phyloP scores from a whole-genome alignment of 2,888 invertebrate genomes.

The Drosophila paracracens region DNA sequence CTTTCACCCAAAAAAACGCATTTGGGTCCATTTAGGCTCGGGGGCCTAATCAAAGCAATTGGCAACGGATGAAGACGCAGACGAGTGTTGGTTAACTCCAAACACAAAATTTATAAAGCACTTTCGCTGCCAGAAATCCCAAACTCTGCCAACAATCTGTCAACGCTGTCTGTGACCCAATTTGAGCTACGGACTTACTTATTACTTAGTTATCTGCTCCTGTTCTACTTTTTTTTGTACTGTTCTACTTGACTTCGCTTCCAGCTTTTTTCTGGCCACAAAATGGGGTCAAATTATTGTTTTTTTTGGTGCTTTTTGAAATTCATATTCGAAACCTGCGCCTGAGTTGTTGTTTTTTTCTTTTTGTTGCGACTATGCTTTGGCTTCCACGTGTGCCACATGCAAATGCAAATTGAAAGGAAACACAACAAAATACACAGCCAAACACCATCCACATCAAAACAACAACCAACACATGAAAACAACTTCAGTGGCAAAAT shows the following conservation, averaged over 20 bases:
- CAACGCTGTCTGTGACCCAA: slow-evolving; percentile 37
- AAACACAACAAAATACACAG: slow-evolving; percentile 7
- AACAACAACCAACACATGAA: slow-evolving; percentile 9
- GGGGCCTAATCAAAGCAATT: slow-evolving; percentile 55
- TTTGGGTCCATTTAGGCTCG: slow-evolving; percentile 20
- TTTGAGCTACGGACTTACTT: slow-evolving; percentile 18
- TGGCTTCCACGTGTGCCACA: slow-evolving; percentile 38
- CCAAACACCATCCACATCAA: slow-evolving; percentile 28
- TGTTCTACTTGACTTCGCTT: slow-evolving; percentile 22
- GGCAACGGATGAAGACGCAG: slow-evolving; percentile 20
- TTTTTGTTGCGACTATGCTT: slow-evolving; percentile 44
- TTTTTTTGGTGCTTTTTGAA: slow-evolving; percentile 27
- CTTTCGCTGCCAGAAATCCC: slow-evolving; percentile 36
- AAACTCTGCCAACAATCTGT: slow-evolving; percentile 22
- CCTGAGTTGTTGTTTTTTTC: slow-evolving; percentile 21
- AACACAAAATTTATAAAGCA: slow-evolving; percentile 25
- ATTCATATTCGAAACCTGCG: slow-evolving; percentile 44
- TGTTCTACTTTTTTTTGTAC: neutral
- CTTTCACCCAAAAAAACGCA: slow-evolving; percentile 45
- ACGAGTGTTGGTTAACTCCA: slow-evolving; percentile 10
- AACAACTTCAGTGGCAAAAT: slow-evolving; percentile 31
- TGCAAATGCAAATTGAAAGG: slow-evolving; percentile 45
- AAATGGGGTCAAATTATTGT: slow-evolving; percentile 67
- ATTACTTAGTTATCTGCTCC: neutral
- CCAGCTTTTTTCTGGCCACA: slow-evolving; percentile 22